Conservation (phyloP, 2,113 vertebrate genomes). For the Terrapene triunguis region DNA sequence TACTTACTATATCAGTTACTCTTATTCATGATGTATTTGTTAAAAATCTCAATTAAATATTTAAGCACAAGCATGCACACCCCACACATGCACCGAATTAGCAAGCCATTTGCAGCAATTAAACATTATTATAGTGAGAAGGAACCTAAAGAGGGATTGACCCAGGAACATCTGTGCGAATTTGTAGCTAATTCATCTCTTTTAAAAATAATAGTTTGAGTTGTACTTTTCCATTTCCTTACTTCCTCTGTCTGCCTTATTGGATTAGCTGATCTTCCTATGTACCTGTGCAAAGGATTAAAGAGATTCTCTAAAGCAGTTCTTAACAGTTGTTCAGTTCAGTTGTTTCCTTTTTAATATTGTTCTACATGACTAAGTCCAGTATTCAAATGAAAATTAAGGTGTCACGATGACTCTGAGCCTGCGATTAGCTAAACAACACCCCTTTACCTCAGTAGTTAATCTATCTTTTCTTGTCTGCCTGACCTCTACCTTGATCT, state of each 20-base stretch:
- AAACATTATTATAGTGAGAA: neutral
- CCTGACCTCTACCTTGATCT: neutral
- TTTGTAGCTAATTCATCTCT: neutral
- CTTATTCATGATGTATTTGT: neutral
- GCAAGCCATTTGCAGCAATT: neutral
- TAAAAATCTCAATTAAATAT: neutral
- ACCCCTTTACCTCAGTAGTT: neutral
- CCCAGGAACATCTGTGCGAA: neutral
- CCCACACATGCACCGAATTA: neutral
- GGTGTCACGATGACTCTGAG: neutral
- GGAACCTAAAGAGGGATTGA: neutral
- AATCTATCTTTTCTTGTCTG: neutral
- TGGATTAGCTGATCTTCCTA: neutral
- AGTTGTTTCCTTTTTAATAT: neutral
- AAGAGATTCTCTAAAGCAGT: neutral
- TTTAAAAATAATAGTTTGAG: fast-evolving
- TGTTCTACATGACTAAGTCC: neutral
- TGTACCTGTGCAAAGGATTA: neutral
- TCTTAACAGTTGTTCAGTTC: neutral
- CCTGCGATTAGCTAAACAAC: neutral
- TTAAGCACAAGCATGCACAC: neutral
- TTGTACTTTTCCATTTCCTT: neutral
- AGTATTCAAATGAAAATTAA: neutral
- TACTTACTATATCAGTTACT: neutral
- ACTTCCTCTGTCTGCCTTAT: neutral